Evolutionary conservation across 2,797 vertebrate species (phyloP).

Genomic region (Eutrigla gurnardus): DNA sequence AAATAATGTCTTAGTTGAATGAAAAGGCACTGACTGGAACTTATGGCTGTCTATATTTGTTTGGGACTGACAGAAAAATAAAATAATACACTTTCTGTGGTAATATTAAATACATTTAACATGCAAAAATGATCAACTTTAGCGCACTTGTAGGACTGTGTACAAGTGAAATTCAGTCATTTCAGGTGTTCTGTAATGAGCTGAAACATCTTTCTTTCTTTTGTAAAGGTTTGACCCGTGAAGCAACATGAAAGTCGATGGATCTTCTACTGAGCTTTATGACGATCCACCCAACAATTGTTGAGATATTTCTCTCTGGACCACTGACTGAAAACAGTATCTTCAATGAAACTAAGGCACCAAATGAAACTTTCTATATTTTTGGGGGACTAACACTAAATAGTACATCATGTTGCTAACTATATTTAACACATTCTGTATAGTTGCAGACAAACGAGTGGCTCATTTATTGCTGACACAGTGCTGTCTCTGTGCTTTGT

Average conservation of each 20-base stretch:
- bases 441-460: not conserved
- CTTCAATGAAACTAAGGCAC: conserved; percentile 66
- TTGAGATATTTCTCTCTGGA: not conserved
- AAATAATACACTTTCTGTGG: not conserved
- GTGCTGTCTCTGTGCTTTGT: conserved; percentile 18
- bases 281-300: not conserved
- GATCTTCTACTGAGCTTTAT: not conserved
- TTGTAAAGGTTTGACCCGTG: not conserved
- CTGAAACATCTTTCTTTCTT: not conserved
- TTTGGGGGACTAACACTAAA: conserved; percentile 31
- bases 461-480: conserved; percentile 21
- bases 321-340: not conserved
- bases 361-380: conserved; percentile 45
- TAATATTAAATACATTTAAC: conserved; percentile 13
- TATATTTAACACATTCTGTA: conserved; percentile 25
- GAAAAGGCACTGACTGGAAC: not conserved
- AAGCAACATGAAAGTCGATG: not conserved
- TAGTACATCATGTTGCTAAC: conserved; percentile 9
- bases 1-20: not conserved
- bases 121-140: not conserved
- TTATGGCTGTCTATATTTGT: not conserved
- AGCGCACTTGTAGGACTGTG: not conserved
- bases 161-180: not conserved
- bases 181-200: not conserved
- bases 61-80: not conserved